A percentile compares a stretch with the other conserved stretches of the same genome.
phyloP scores from a whole-genome alignment of 2,888 invertebrate genomes.

The Frankliniella fusca region DNA sequence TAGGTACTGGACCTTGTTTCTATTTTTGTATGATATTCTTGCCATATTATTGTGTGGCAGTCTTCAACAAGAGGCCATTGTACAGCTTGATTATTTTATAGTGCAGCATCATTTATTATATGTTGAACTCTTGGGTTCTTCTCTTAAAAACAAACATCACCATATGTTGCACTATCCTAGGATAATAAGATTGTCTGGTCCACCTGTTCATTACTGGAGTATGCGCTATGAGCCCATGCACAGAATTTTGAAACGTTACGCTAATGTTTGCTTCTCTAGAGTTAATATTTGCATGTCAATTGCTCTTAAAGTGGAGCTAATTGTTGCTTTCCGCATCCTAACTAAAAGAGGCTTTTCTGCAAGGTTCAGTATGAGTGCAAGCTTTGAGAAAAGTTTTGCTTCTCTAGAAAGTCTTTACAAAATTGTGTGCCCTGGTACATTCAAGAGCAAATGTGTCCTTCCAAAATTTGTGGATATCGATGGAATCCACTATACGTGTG shows the following conservation, averaged over 20 bases:
- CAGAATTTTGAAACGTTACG: constrained; percentile 36
- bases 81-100: constrained; percentile 30
- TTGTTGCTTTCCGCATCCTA: background rate
- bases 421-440: background rate
- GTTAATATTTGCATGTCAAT: constrained; percentile 29
- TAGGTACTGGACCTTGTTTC: background rate
- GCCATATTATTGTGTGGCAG: background rate
- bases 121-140: constrained; percentile 31
- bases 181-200: constrained; percentile 39
- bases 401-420: background rate
- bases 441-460: background rate
- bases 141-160: constrained; percentile 39
- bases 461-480: background rate
- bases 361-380: background rate
- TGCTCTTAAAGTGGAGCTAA: background rate
- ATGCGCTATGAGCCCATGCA: constrained; percentile 40
- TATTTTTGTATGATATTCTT: background rate
- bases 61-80: background rate
- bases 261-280: constrained; percentile 34
- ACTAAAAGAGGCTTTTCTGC: background rate
- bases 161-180: constrained; percentile 39
- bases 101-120: constrained; percentile 36
- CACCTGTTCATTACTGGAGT: constrained; percentile 38
- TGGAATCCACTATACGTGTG: background rate
- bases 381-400: background rate